Evolutionary conservation across 2,888 invertebrate species (phyloP).

Genomic region (Caenorhabditis imperialis): DNA sequence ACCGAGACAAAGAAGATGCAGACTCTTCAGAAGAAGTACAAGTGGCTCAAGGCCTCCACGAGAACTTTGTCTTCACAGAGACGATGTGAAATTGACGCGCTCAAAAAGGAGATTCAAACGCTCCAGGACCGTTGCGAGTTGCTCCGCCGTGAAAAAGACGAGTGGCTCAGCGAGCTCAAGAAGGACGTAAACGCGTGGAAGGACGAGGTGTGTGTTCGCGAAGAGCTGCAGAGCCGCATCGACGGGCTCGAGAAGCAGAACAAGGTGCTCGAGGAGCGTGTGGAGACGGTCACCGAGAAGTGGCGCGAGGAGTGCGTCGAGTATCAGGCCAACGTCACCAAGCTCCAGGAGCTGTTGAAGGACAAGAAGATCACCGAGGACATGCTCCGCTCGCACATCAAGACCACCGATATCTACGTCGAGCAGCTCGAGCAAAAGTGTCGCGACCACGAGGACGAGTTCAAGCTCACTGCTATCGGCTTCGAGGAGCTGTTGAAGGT

Average conservation of each 20-base stretch:
- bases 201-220: neutral
- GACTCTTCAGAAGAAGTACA: constrained; percentile 1
- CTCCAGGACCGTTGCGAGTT: constrained; percentile 1
- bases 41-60: constrained; percentile 6
- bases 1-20: neutral
- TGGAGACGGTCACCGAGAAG: constrained; percentile 5
- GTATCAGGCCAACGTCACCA: constrained; percentile 4
- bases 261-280: constrained; percentile 15
- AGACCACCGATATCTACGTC: too few relatives aligned
- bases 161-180: constrained; percentile 9
- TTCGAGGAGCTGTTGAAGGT: neutral
- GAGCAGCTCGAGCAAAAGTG: neutral
- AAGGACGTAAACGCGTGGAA: constrained; percentile 10
- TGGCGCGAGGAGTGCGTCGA: constrained; percentile 18
- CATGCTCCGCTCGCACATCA: too few relatives aligned
- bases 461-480: neutral
- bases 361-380: too few relatives aligned
- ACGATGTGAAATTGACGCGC: constrained; percentile 5
- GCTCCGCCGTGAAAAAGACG: constrained; percentile 5
- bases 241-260: constrained; percentile 13
- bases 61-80: constrained; percentile 9
- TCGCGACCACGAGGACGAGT: neutral
- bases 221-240: constrained; percentile 1
- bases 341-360: neutral
- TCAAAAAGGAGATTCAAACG: neutral